Percentiles rank a stretch among this genome's conserved stretches.
Evolutionary conservation across 2,888 invertebrate genomes (phyloP).

Genomic region (Caenorhabditis uteleia): DNA sequence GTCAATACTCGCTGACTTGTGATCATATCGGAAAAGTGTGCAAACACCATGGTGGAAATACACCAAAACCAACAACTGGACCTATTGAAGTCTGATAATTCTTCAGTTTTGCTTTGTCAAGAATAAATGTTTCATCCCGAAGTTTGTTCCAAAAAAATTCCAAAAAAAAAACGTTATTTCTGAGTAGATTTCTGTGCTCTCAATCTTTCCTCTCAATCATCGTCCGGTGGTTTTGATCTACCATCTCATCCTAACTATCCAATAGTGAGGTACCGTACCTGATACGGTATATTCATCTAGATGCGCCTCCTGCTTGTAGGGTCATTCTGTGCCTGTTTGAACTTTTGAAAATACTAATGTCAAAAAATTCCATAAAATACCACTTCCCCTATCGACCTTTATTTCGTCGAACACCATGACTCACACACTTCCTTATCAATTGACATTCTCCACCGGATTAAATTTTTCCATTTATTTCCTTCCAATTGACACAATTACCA

Average conservation of each 20-base stretch:
- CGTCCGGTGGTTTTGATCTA: constrained; percentile 7
- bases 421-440: neutral
- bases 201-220: constrained; percentile 30
- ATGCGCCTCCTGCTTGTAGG: no score
- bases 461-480: no score
- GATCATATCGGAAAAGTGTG: no score
- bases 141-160: neutral
- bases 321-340: no score
- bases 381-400: neutral
- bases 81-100: no score
- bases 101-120: constrained; percentile 40
- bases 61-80: no score
- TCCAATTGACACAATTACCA: no score
- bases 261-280: constrained; percentile 41
- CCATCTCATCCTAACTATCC: neutral
- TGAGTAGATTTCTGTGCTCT: constrained; percentile 6
- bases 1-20: neutral
- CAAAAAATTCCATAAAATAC: constrained; percentile 19
- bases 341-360: constrained; percentile 19
- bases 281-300: constrained; percentile 25
- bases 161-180: constrained; percentile 19
- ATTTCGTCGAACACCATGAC: neutral
- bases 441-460: neutral
- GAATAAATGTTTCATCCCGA: constrained; percentile 22
- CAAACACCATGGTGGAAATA: constrained; percentile 17